A percentile compares a stretch with the other conserved stretches of the same genome.
These are phyloP conservation scores for Tetrapedia diversipes DNA, from an alignment of 2,888 invertebrate species.

Conservation along the genomic window DNA sequence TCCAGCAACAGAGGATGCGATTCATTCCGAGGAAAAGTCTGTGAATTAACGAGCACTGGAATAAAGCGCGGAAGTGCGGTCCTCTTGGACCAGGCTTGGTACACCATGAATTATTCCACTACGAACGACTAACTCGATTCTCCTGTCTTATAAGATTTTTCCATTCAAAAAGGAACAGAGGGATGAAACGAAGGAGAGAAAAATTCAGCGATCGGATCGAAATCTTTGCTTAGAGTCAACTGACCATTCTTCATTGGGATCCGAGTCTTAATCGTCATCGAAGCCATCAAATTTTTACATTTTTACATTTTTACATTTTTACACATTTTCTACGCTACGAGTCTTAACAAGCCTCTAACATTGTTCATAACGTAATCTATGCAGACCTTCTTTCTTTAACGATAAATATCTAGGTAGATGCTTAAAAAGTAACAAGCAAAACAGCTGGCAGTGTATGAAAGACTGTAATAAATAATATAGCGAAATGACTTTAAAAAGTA, in stretches of 20 bases:
- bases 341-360: no score
- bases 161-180: not conserved
- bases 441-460: no score
- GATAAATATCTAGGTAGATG: no score
- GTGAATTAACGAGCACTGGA: conserved; percentile 68
- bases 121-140: conserved; percentile 60
- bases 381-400: no score
- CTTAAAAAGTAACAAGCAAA: no score
- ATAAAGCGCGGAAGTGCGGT: conserved; percentile 70
- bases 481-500: no score
- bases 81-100: not conserved
- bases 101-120: conserved; percentile 66
- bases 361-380: no score
- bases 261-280: not conserved
- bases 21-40: conserved; percentile 51
- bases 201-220: conserved; percentile 29
- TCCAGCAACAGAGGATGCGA: conserved; percentile 39
- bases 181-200: no score
- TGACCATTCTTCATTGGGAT: conserved; percentile 5
- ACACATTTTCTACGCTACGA: no score
- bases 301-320: no score
- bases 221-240: conserved; percentile 2
- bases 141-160: conserved; percentile 64
- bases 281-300: not conserved
- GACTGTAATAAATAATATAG: no score